Percentiles rank a stretch among this genome's conserved stretches.
These are phyloP conservation scores for Drosophila peninsularis DNA, from an alignment of 2,888 invertebrate species.

Conservation along the genomic window DNA sequence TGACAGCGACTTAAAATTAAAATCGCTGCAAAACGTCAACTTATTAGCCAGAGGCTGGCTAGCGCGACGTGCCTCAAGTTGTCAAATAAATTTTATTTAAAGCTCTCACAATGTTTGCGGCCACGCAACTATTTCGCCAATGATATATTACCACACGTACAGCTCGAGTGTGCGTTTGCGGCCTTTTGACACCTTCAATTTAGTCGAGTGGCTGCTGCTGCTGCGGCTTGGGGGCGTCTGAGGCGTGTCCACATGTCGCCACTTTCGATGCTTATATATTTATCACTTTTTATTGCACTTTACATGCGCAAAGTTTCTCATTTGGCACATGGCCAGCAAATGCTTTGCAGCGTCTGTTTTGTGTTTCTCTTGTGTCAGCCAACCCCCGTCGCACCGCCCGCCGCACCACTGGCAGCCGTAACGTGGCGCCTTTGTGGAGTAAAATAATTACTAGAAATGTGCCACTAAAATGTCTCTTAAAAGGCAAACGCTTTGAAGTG, in stretches of 20 bases:
- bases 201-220: conserved; percentile 46
- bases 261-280: conserved; percentile 53
- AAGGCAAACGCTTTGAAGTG: conserved; percentile 46
- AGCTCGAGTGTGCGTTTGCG: not conserved
- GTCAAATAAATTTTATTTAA: conserved; percentile 67
- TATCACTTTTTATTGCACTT: conserved; percentile 62
- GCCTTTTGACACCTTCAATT: conserved; percentile 73
- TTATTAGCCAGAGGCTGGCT: conserved; percentile 53
- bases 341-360: conserved; percentile 28
- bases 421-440: conserved; percentile 29
- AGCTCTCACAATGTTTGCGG: conserved; percentile 52
- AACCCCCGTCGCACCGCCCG: conserved; percentile 7
- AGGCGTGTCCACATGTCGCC: conserved; percentile 51
- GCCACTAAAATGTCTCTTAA: conserved; percentile 43
- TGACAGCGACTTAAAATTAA: conserved; percentile 67
- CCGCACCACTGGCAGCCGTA: not conserved
- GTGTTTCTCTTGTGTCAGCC: conserved; percentile 23
- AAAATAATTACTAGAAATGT: conserved; percentile 49
- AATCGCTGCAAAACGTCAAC: conserved; percentile 42
- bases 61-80: conserved; percentile 57
- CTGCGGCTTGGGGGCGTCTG: conserved; percentile 22
- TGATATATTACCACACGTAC: conserved; percentile 64
- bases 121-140: conserved; percentile 71
- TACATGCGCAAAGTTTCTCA: conserved; percentile 43
- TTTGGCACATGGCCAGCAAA: conserved; percentile 52